A percentile compares a stretch with the other conserved stretches of the same genome.
Evolutionary conservation across 2,113 vertebrate genomes (phyloP).

Genomic region (Sinocyclocheilus anshuiensis): DNA sequence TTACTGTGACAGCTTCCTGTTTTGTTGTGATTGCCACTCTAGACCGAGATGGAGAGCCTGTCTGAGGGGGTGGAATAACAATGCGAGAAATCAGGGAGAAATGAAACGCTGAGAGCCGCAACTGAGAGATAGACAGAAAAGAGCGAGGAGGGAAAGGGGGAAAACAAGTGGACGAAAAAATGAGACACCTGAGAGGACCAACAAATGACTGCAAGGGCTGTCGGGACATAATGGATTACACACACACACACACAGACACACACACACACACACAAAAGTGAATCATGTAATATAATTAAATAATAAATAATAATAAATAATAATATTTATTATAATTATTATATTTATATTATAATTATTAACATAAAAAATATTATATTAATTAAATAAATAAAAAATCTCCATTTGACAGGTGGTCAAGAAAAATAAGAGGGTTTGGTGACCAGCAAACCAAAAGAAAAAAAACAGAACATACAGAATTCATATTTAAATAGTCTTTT

Average conservation of each 20-base stretch:
- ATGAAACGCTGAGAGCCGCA: background rate
- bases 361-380: too few relatives aligned
- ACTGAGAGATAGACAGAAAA: background rate
- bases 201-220: conserved; percentile 35
- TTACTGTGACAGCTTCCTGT: conserved; percentile 16
- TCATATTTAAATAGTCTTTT: too few relatives aligned
- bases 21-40: conserved; percentile 27
- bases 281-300: too few relatives aligned
- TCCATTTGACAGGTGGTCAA: too few relatives aligned
- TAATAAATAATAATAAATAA: too few relatives aligned
- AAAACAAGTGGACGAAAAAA: conserved; percentile 40
- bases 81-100: conserved; percentile 19
- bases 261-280: conserved; percentile 35
- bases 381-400: too few relatives aligned
- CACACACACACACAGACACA: conserved; percentile 9
- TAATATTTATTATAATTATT: too few relatives aligned
- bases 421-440: too few relatives aligned
- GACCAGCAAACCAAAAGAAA: too few relatives aligned
- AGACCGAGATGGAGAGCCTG: conserved; percentile 1
- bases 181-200: conserved; percentile 44
- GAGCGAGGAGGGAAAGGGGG: background rate
- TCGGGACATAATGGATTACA: conserved; percentile 58
- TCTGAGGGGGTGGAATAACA: conserved; percentile 2
- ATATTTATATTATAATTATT: too few relatives aligned
- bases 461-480: too few relatives aligned